phyloP scores from a whole-genome alignment of 2,113 vertebrate genomes.

The Crotalus helleri region DNA sequence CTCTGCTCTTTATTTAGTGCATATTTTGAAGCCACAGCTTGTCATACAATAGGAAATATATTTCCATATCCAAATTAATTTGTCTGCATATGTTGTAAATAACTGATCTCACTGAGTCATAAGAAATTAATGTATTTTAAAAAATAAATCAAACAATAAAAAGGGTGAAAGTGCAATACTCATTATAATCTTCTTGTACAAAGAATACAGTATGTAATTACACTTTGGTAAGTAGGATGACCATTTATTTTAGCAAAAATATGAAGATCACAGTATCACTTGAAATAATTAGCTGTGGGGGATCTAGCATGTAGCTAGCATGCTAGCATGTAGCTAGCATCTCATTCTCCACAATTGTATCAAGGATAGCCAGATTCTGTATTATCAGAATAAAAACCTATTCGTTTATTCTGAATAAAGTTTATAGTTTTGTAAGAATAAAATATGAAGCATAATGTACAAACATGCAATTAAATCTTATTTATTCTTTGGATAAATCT shows the following conservation, averaged over 20 bases:
- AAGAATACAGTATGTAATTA: background rate
- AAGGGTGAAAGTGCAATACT: conserved; percentile 12
- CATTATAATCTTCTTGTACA: conserved; percentile 37
- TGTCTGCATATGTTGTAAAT: conserved; percentile 25
- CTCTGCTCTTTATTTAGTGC: conserved; percentile 36
- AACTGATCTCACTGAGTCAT: background rate
- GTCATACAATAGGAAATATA: conserved; percentile 50
- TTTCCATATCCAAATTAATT: conserved; percentile 48
- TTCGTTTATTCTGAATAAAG: background rate
- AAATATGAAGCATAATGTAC: background rate
- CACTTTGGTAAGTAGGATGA: background rate
- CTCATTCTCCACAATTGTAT: background rate
- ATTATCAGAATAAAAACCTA: background rate
- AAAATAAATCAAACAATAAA: conserved; percentile 27
- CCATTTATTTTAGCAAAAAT: background rate
- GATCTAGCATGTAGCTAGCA: background rate
- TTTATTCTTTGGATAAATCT: background rate
- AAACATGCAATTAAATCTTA: background rate
- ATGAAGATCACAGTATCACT: background rate
- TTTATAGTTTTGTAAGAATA: background rate
- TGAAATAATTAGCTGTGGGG: background rate
- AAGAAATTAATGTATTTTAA: conserved; percentile 38
- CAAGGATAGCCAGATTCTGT: background rate
- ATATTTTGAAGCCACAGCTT: conserved; percentile 37
- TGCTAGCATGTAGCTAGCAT: background rate